Evolutionary conservation across 2,113 vertebrate species (phyloP).

Genomic region (Rhodinocichla rosea): DNA sequence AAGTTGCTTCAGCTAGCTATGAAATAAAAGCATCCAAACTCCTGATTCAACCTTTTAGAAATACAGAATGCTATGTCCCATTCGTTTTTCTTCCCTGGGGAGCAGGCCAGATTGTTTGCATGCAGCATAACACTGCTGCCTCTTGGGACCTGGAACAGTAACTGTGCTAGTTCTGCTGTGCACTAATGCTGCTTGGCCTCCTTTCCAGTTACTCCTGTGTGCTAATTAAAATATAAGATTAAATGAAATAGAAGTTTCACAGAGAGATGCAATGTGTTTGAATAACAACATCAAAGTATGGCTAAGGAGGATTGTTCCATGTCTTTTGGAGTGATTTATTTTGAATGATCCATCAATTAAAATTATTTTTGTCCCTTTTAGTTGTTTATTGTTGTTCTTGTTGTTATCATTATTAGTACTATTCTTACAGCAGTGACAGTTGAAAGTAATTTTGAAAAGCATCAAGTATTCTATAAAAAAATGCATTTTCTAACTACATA

Average conservation of each 20-base stretch:
- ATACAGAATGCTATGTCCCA: not conserved
- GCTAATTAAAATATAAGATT: not conserved
- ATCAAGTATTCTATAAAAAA: not conserved
- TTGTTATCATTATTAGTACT: not conserved
- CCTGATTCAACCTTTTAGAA: not conserved
- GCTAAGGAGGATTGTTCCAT: not conserved
- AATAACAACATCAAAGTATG: not conserved
- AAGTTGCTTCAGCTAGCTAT: not conserved
- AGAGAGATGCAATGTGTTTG: not conserved
- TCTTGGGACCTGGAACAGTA: not conserved
- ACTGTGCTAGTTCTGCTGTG: not conserved
- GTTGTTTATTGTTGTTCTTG: not conserved
- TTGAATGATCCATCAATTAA: not conserved
- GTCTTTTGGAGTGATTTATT: not conserved
- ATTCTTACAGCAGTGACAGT: not conserved
- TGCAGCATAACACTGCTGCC: fast-evolving
- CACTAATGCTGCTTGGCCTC: not conserved
- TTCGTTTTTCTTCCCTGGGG: not conserved
- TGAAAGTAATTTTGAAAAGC: not conserved
- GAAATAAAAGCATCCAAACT: not conserved
- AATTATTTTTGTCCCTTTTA: not conserved
- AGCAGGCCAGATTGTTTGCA: not conserved
- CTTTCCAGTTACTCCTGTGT: not conserved
- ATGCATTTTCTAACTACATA: not conserved
- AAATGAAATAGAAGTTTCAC: not conserved